These are phyloP conservation scores for Lithophane semibrunnea DNA, from an alignment of 2,888 invertebrate species.

Conservation along the genomic window DNA sequence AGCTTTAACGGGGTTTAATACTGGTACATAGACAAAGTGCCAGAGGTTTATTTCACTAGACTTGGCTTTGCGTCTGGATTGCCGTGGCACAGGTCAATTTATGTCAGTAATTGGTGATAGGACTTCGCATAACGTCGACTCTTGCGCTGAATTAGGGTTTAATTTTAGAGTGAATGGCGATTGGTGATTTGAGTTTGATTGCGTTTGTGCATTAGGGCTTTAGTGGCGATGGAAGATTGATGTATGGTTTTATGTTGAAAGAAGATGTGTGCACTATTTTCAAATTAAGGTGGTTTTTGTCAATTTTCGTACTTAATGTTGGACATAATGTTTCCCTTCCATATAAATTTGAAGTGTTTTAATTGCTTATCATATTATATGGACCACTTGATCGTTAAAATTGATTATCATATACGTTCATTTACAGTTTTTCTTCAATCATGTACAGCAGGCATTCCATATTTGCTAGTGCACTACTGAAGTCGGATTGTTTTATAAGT, in stretches of 20 bases:
- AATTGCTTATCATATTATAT: background rate
- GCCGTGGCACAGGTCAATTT: slow-evolving; percentile 72
- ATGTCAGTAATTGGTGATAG: slow-evolving; percentile 74
- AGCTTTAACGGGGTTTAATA: slow-evolving; percentile 82
- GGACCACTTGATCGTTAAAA: background rate
- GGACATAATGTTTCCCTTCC: background rate
- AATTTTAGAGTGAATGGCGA: slow-evolving; percentile 43
- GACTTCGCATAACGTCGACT: slow-evolving; percentile 58
- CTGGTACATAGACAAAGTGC: slow-evolving; percentile 82
- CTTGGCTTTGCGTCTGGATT: slow-evolving; percentile 72
- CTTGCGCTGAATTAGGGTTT: slow-evolving; percentile 38
- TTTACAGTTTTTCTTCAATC: background rate
- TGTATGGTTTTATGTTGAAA: too few species aligned
- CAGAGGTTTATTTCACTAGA: slow-evolving; percentile 82
- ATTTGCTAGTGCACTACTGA: background rate
- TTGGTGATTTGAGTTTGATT: slow-evolving; percentile 14
- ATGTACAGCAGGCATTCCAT: too few species aligned
- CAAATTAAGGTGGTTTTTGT: background rate
- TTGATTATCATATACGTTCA: background rate
- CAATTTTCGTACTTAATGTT: background rate
- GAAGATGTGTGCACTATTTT: background rate
- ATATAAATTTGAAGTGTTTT: background rate
- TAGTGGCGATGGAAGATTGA: too few species aligned
- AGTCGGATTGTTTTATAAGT: background rate
- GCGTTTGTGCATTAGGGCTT: slow-evolving; percentile 12